Evolutionary conservation across 2,113 vertebrate species (phyloP), one percentile per base, ranked within the genome.

Genomic region (Podilymbus podiceps): DNA sequence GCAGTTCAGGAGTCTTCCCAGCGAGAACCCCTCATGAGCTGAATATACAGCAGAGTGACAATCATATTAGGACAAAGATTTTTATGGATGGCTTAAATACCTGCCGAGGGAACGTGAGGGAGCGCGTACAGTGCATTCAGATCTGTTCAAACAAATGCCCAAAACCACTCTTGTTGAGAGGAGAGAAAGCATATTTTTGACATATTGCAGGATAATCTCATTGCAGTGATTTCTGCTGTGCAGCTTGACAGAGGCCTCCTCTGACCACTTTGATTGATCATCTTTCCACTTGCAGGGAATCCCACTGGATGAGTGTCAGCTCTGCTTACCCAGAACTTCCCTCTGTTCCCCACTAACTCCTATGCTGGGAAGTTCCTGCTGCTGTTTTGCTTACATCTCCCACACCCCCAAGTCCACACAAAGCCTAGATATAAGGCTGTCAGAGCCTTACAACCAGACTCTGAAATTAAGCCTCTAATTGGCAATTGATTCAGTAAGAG

Each of bases 241-340:
- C 55, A 83, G 24, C 31, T 73, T 76, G 40, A 49, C 42, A 80
- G 60, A 93, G 49, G 27, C 50, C 38, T 93, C 50, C 63, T 84
- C 49, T 25, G 12, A 63, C 20, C n/a, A 35, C 33, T 76, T 40
- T 16, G 42, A 75, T 1, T 40, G 20, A 77, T 42, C 21, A 21
- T 28, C 72, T 58, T 67, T 62, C 38, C 47, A 55, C 13, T 46
- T 0, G 0, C 30, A 49, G 20, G 50, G n/a, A 66, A 73, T 42
- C 2, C 0, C 0, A 0, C 30, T 46, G 46, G 38, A 44, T 47
- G 33, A 74, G 30, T 16, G 13, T 6, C 12, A 82, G 49, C 25
- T 66, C 63, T 66, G 50, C 46, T 50, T 18, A 55, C 22, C 20
- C 20, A 62, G 59, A 69, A 77, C 28, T 47, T 58, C 49, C 30